These are phyloP conservation scores for Myotis brandtii DNA, from an alignment of 2,113 vertebrate genomes.

Conservation along the genomic window DNA sequence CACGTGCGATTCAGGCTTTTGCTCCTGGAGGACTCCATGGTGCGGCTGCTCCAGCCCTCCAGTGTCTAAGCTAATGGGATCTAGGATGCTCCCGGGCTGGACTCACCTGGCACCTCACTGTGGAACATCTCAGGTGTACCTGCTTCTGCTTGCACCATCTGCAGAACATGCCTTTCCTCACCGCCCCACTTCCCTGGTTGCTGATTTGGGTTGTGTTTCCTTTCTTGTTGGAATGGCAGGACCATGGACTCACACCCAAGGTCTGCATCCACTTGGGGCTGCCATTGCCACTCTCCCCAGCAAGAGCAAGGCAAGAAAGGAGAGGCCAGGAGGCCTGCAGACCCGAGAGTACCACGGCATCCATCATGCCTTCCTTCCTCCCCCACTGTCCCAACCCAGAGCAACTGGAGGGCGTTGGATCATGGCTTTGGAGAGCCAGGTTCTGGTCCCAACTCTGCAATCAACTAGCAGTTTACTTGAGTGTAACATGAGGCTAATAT, in stretches of 20 bases:
- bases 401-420: not conserved
- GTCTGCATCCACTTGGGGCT: slow-evolving; percentile 78
- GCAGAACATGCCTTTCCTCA: not conserved
- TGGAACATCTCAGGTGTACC: not conserved
- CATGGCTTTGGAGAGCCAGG: not conserved
- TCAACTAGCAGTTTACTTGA: not conserved
- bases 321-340: not conserved
- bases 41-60: not conserved
- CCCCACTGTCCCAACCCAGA: not conserved
- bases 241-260: slow-evolving; percentile 78
- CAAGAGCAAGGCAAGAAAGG: slow-evolving; percentile 70
- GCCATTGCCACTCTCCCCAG: slow-evolving; percentile 88
- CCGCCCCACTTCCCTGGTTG: not conserved
- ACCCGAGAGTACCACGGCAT: not conserved
- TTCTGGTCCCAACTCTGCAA: not conserved
- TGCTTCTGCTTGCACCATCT: not conserved
- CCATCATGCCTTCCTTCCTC: not conserved
- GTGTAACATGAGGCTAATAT: not conserved
- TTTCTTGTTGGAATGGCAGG: slow-evolving; percentile 86
- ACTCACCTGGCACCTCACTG: not conserved
- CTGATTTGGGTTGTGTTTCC: slow-evolving; percentile 24
- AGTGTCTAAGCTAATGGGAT: not conserved
- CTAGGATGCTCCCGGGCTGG: not conserved
- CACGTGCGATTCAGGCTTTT: not conserved
- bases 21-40: not conserved